A percentile compares a stretch with the other conserved stretches of the same genome.
These are phyloP conservation scores for Labeo calbasu DNA, from an alignment of 2,797 vertebrate species.

Conservation along the genomic window DNA sequence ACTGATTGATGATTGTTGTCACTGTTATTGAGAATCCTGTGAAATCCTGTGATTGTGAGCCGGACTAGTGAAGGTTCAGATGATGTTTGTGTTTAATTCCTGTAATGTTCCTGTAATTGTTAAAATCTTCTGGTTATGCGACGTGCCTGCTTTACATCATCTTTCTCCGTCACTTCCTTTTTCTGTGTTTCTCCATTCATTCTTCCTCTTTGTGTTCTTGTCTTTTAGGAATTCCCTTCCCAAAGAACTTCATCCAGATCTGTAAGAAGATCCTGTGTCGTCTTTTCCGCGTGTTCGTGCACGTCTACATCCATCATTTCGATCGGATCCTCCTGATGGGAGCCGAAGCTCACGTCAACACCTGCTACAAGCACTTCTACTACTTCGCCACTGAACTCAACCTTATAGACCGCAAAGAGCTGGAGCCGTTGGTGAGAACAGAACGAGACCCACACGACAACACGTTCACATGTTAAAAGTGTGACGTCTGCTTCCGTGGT, in stretches of 20 bases:
- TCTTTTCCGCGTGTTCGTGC: conserved; percentile 87
- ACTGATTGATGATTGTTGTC: too few relatives aligned
- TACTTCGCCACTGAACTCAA: conserved; percentile 87
- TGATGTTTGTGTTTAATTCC: neutral
- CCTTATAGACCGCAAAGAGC: conserved; percentile 87
- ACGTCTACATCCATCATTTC: conserved; percentile 89
- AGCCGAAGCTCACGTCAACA: conserved; percentile 87
- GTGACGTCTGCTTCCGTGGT: too few relatives aligned
- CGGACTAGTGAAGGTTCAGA: too few relatives aligned
- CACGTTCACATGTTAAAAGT: neutral
- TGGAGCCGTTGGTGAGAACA: conserved; percentile 85
- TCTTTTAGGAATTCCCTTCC: conserved; percentile 83
- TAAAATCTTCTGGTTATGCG: neutral
- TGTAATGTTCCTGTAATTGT: neutral
- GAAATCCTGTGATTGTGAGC: too few relatives aligned
- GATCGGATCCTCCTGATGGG: conserved; percentile 86
- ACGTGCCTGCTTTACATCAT: neutral
- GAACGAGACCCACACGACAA: neutral
- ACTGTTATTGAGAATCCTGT: too few relatives aligned
- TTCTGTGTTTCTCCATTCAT: neutral
- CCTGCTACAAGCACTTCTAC: conserved; percentile 91
- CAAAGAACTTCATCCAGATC: conserved; percentile 88
- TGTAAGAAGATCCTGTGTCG: conserved; percentile 89
- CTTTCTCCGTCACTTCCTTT: neutral
- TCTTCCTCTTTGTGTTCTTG: neutral